phyloP scores from a whole-genome alignment of 2,113 vertebrate genomes.

The Chitala chitala region DNA sequence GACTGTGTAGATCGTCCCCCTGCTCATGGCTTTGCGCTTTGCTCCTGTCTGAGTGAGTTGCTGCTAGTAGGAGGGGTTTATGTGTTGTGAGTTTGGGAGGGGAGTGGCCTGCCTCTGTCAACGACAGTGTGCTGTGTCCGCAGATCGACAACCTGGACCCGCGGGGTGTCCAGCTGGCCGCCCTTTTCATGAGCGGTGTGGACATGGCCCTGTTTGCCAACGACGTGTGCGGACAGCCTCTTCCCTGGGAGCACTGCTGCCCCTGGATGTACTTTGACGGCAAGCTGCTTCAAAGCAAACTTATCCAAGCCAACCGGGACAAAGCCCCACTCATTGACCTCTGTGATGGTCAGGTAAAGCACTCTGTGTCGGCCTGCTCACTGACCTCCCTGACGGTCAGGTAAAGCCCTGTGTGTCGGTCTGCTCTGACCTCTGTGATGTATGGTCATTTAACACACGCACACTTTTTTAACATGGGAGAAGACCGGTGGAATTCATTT shows the following conservation, averaged over 20 bases:
- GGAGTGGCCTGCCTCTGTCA: background rate
- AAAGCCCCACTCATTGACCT: constrained; percentile 94
- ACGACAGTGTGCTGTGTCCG: background rate
- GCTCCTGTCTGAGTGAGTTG: constrained; percentile 24
- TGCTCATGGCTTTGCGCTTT: constrained; percentile 34
- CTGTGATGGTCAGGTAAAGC: constrained; percentile 98
- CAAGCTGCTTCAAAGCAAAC: constrained; percentile 90
- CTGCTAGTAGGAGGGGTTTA: background rate
- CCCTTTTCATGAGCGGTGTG: constrained; percentile 91
- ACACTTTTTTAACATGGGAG: too few relatives aligned
- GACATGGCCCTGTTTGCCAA: constrained; percentile 94
- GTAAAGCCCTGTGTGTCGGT: constrained; percentile 59
- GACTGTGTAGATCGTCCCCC: constrained; percentile 32
- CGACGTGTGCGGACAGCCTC: constrained; percentile 84
- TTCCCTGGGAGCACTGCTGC: constrained; percentile 95
- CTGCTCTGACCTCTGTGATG: constrained; percentile 29
- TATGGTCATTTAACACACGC: too few relatives aligned
- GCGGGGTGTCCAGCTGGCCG: constrained; percentile 85
- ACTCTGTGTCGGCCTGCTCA: constrained; percentile 17
- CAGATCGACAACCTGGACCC: constrained; percentile 93
- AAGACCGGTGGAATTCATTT: too few relatives aligned
- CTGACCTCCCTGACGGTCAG: constrained; percentile 66
- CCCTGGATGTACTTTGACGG: constrained; percentile 98
- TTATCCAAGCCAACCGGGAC: constrained; percentile 82
- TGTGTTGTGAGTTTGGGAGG: background rate